phyloP scores from a whole-genome alignment of 2,888 invertebrate genomes.

The Gymnoscelis rufifasciata region DNA sequence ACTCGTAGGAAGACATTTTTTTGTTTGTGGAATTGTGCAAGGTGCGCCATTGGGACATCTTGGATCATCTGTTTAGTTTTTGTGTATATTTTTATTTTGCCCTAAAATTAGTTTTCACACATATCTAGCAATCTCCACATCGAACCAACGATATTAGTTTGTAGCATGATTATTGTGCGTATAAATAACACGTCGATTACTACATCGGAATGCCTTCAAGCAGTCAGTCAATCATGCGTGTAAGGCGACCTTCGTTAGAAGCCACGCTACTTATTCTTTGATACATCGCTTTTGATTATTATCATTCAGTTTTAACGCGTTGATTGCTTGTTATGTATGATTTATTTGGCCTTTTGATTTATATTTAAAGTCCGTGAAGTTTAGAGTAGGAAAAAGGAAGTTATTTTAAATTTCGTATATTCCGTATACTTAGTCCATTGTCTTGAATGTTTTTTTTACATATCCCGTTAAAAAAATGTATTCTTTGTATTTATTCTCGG shows the following conservation, averaged over 20 bases:
- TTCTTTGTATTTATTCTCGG: no score
- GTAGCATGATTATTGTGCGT: conserved; percentile 5
- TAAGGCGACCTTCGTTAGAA: conserved; percentile 24
- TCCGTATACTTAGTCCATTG: no score
- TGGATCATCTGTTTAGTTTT: no score
- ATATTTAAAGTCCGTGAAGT: not conserved
- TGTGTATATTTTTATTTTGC: not conserved
- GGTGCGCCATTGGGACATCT: no score
- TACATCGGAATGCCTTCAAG: conserved; percentile 21
- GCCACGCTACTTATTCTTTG: conserved; percentile 7
- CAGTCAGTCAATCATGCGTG: conserved; percentile 22
- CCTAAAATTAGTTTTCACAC: not conserved
- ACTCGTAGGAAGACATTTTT: no score
- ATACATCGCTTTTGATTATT: conserved; percentile 11
- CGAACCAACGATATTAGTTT: conserved; percentile 1
- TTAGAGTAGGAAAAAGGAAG: not conserved
- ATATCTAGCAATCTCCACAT: conserved; percentile 9
- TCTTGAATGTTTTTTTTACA: no score
- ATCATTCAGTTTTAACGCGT: conserved; percentile 18
- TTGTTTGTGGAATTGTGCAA: no score
- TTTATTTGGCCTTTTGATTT: conserved; percentile 20
- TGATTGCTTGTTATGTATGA: conserved; percentile 27
- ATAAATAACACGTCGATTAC: conserved; percentile 19
- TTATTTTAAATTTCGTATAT: not conserved
- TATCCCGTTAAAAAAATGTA: no score